Percentiles rank a stretch among this genome's conserved stretches.
These are phyloP conservation scores for Nemotelus pantherinus DNA, from an alignment of 2,888 invertebrate genomes.

Conservation along the genomic window DNA sequence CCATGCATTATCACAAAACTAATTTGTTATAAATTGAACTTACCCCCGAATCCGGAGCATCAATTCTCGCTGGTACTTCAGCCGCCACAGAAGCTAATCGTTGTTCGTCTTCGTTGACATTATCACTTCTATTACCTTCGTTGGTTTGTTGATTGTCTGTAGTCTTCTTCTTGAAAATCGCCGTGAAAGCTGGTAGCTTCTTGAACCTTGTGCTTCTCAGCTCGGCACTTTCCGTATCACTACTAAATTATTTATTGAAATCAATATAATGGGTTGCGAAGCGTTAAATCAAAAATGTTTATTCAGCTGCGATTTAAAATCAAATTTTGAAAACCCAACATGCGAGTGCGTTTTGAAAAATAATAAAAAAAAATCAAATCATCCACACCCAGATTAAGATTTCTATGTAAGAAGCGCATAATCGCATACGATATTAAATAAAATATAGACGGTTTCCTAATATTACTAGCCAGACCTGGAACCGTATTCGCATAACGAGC, in stretches of 20 bases:
- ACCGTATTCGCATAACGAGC: too few relatives aligned
- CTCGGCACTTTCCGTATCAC: conserved; percentile 76
- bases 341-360: not conserved
- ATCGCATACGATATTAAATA: too few relatives aligned
- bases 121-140: conserved; percentile 47
- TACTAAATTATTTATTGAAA: conserved; percentile 64
- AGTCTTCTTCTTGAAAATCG: conserved; percentile 59
- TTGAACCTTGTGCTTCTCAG: conserved; percentile 57
- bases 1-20: conserved; percentile 7
- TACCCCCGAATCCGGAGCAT: conserved; percentile 62
- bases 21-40: conserved; percentile 37
- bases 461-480: too few relatives aligned
- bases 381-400: too few relatives aligned
- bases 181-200: conserved; percentile 59
- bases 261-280: not conserved
- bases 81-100: conserved; percentile 52
- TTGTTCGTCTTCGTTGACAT: conserved; percentile 54
- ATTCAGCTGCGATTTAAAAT: not conserved
- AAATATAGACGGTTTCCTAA: too few relatives aligned
- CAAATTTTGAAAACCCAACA: not conserved
- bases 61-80: conserved; percentile 59
- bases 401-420: too few relatives aligned
- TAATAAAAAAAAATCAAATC: not conserved
- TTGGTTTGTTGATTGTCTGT: conserved; percentile 41
- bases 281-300: too few relatives aligned